Percentiles rank a stretch among this genome's conserved stretches.
Conservation (phyloP, 2,888 invertebrate genomes). For the Sphinx pinastri region DNA sequence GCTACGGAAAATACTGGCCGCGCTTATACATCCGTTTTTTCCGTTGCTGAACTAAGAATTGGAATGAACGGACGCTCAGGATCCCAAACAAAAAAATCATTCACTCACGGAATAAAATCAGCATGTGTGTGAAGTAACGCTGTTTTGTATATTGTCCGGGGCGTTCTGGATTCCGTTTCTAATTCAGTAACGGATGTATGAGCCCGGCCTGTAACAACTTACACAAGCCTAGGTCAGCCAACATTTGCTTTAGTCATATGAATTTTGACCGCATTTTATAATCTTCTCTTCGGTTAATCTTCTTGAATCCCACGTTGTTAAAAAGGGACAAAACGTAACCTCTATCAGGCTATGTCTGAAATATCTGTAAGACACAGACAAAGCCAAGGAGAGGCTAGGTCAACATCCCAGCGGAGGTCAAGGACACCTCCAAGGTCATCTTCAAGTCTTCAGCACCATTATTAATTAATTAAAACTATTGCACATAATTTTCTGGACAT, state of each 20-base stretch:
- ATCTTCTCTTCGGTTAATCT: conserved; percentile 18
- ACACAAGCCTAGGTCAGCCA: neutral
- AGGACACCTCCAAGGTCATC: conserved; percentile 8
- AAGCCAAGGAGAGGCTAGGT: conserved; percentile 85
- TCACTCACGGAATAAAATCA: too few species aligned
- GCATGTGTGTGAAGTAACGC: too few species aligned
- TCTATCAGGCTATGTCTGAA: conserved; percentile 85
- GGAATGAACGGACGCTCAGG: too few species aligned
- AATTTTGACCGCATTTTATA: neutral
- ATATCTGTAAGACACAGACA: conserved; percentile 74
- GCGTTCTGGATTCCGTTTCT: too few species aligned
- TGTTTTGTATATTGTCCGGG: too few species aligned
- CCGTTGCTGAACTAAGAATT: too few species aligned
- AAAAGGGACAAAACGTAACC: conserved; percentile 80
- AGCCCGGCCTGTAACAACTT: too few species aligned
- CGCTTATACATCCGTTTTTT: too few species aligned
- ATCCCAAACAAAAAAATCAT: too few species aligned
- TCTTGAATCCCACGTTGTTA: conserved; percentile 39
- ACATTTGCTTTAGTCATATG: neutral
- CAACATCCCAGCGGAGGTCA: conserved; percentile 56
- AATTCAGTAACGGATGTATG: too few species aligned
- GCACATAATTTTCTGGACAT: neutral
- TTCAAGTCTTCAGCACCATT: neutral
- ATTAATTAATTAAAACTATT: neutral
- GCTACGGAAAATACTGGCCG: too few species aligned